Percentiles rank a stretch among this genome's conserved stretches.
Conservation (phyloP, 1,140 invertebrate species). For the Kradibia gibbosae region DNA sequence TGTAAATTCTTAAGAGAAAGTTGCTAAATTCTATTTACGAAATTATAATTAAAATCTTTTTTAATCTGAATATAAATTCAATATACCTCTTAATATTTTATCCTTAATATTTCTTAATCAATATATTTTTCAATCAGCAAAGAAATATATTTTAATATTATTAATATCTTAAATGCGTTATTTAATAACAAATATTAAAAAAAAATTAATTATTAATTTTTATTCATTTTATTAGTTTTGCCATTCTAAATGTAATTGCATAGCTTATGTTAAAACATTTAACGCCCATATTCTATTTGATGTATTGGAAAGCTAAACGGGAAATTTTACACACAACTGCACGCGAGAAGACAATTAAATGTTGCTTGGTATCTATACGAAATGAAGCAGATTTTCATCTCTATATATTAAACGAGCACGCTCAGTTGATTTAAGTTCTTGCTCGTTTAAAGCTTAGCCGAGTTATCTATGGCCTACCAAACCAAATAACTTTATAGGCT, state of each 20-base stretch:
- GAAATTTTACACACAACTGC: background rate
- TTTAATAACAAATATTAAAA: too few relatives aligned
- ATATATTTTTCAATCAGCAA: too few relatives aligned
- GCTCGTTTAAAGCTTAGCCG: background rate
- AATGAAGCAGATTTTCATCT: constrained; percentile 41
- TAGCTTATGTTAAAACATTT: background rate
- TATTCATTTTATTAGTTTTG: too few relatives aligned
- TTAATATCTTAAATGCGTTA: too few relatives aligned
- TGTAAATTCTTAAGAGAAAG: too few relatives aligned
- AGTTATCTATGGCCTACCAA: background rate
- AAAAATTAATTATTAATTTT: too few relatives aligned
- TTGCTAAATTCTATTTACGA: too few relatives aligned
- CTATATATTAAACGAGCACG: constrained; percentile 20
- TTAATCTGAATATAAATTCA: too few relatives aligned
- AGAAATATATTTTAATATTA: too few relatives aligned
- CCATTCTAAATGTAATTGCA: background rate
- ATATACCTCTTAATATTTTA: too few relatives aligned
- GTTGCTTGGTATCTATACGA: background rate
- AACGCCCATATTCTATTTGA: background rate
- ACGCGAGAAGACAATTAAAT: constrained; percentile 18
- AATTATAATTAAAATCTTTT: too few relatives aligned
- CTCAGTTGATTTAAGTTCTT: constrained; percentile 28
- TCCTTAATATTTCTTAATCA: too few relatives aligned
- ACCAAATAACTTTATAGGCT: constrained; percentile 4
- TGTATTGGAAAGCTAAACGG: background rate